Conservation (phyloP, 2,888 invertebrate species). For the Meliscaeva auricollis region DNA sequence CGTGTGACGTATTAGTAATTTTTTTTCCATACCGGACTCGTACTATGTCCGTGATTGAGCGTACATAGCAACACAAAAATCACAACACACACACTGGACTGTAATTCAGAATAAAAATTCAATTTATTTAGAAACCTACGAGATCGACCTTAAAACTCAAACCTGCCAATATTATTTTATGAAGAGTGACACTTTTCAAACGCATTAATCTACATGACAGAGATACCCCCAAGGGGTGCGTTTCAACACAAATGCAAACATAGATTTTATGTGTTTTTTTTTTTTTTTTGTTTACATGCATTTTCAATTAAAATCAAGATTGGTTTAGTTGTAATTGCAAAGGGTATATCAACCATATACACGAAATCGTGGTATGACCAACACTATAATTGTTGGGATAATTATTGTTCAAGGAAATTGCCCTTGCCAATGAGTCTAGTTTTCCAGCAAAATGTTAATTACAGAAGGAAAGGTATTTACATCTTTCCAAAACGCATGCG, state of each 20-base stretch:
- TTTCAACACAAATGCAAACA: conserved; percentile 29
- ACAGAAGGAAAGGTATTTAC: conserved; percentile 15
- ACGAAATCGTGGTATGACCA: conserved; percentile 31
- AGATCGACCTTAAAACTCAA: conserved; percentile 59
- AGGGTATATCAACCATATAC: conserved; percentile 7
- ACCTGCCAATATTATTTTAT: conserved; percentile 51
- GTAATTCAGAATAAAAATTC: conserved; percentile 49
- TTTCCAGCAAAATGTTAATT: conserved; percentile 40
- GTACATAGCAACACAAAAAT: neutral
- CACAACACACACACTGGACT: conserved; percentile 12
- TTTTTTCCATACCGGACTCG: conserved; percentile 56
- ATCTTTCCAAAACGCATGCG: conserved; percentile 51
- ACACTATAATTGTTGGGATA: conserved; percentile 58
- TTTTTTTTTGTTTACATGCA: conserved; percentile 25
- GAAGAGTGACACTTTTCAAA: conserved; percentile 57
- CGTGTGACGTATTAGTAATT: conserved; percentile 74
- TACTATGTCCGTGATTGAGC: conserved; percentile 41
- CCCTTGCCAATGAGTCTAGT: conserved; percentile 35
- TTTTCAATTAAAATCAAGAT: conserved; percentile 31
- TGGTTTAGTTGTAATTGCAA: neutral
- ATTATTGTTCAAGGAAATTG: conserved; percentile 45
- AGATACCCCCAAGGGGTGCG: conserved; percentile 43
- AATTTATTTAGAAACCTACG: conserved; percentile 53
- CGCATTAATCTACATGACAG: conserved; percentile 32
- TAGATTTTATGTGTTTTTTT: conserved; percentile 15